Evolutionary conservation across 2,113 vertebrate species (phyloP).

Genomic region (Esox niger): DNA sequence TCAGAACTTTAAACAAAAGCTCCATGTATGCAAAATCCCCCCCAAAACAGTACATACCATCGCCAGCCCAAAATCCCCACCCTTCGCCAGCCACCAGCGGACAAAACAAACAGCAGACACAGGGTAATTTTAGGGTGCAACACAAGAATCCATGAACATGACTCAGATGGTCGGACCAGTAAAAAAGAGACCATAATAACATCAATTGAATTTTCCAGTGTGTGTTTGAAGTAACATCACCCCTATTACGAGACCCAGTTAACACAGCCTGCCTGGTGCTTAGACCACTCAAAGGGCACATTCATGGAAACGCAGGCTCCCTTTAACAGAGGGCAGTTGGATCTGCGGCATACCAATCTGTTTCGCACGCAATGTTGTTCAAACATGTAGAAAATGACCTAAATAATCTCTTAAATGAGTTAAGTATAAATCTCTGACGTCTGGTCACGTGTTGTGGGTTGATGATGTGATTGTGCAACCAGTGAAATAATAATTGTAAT

Average conservation of each 20-base stretch:
- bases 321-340: slow-evolving; percentile 67
- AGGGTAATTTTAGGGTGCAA: slow-evolving; percentile 25
- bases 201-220: slow-evolving; percentile 56
- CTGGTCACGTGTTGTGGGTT: slow-evolving; percentile 65
- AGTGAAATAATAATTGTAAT: no score
- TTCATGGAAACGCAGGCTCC: slow-evolving; percentile 65
- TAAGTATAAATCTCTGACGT: slow-evolving; percentile 58
- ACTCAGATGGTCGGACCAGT: neutral
- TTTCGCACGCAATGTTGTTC: slow-evolving; percentile 75
- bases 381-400: slow-evolving; percentile 67
- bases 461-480: slow-evolving; percentile 44
- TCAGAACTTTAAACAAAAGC: no score
- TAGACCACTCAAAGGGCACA: slow-evolving; percentile 74
- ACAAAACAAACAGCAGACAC: neutral
- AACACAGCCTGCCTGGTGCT: slow-evolving; percentile 66
- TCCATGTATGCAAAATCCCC: no score
- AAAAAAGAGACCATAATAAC: slow-evolving; percentile 60
- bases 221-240: slow-evolving; percentile 70
- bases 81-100: no score
- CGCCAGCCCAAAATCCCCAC: no score
- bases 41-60: no score
- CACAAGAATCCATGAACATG: slow-evolving; percentile 18
- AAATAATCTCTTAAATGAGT: slow-evolving; percentile 67
- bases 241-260: slow-evolving; percentile 67
- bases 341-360: slow-evolving; percentile 67